These are phyloP conservation scores for Echiichthys vipera DNA, from an alignment of 2,797 vertebrate genomes.

Conservation along the genomic window DNA sequence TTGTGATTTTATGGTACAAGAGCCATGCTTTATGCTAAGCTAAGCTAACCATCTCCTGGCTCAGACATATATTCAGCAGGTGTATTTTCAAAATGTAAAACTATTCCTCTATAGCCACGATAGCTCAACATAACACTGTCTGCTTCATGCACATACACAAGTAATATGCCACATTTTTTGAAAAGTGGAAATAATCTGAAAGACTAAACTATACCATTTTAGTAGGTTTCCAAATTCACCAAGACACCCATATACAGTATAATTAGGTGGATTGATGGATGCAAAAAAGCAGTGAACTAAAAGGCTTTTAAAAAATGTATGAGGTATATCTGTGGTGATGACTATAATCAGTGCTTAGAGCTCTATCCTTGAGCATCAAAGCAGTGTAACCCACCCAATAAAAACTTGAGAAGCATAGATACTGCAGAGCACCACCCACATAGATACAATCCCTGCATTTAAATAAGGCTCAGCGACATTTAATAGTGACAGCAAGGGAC, in stretches of 20 bases:
- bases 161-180: neutral
- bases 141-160: neutral
- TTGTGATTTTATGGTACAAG: no score
- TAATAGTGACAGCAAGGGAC: constrained; percentile 62
- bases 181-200: neutral
- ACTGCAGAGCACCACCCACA: constrained; percentile 44
- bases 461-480: constrained; percentile 68
- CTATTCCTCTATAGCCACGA: neutral
- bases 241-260: neutral
- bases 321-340: constrained; percentile 30
- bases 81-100: neutral
- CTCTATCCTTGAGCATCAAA: constrained; percentile 54
- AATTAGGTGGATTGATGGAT: neutral
- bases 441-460: constrained; percentile 66
- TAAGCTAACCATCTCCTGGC: neutral
- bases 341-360: constrained; percentile 48
- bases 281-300: constrained; percentile 21
- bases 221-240: neutral
- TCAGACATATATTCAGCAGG: neutral
- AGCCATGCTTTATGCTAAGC: neutral
- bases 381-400: constrained; percentile 28
- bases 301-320: constrained; percentile 9
- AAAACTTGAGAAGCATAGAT: constrained; percentile 45
- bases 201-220: neutral
- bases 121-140: neutral